Conservation (phyloP, 2,113 vertebrate species). For the Asarcornis scutulata region DNA sequence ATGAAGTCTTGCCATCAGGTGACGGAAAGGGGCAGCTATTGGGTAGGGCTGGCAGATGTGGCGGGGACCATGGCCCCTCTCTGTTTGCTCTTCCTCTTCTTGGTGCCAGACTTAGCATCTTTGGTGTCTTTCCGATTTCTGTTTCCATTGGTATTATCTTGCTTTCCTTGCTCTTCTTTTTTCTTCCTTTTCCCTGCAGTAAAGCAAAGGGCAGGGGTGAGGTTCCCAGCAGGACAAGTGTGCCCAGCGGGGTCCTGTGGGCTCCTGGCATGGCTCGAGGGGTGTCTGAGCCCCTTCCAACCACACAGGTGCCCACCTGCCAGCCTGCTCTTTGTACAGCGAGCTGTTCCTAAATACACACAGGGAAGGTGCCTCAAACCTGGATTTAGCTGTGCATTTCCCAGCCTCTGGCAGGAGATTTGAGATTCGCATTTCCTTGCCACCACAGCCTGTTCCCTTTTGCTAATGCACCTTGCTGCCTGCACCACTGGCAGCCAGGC, state of each 20-base stretch:
- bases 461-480: background rate
- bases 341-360: background rate
- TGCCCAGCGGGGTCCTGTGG: background rate
- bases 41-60: constrained; percentile 77
- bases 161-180: constrained; percentile 77
- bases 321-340: accelerated
- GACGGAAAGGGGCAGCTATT: constrained; percentile 65
- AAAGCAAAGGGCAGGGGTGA: constrained; percentile 27
- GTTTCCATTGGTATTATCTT: constrained; percentile 75
- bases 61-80: constrained; percentile 72
- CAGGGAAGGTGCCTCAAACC: background rate
- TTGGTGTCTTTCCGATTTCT: constrained; percentile 78
- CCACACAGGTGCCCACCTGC: background rate
- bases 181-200: constrained; percentile 79
- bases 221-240: accelerated
- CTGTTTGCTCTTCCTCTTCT: constrained; percentile 81
- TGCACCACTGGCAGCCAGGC: background rate
- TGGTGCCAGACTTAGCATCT: constrained; percentile 74
- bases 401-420: background rate
- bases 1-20: constrained; percentile 49
- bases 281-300: background rate
- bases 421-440: background rate
- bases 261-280: background rate
- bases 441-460: background rate
- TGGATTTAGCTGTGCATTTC: background rate